Base-by-base conservation (phyloP, 1,140 invertebrate genomes). In the Euura lappo region DNA sequence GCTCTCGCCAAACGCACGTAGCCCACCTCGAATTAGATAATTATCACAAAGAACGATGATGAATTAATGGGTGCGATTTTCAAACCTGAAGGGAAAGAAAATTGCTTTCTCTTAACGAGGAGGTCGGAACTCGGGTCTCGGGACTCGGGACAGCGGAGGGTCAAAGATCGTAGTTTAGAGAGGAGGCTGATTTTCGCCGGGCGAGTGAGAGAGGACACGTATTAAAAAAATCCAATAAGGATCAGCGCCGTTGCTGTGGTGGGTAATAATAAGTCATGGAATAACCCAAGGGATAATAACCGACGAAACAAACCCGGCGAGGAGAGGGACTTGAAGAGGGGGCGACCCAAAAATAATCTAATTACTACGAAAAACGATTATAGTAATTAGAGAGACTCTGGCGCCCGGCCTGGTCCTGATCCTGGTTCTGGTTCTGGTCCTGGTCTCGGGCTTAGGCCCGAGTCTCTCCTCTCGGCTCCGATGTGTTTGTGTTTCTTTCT, bases 341-440 rank as follows among this genome's bases (percentile, higher is more conserved):
- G 74, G 76, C 73, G 78, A 78, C 79, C 80, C 80, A 77, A 80
- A 79, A 81, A 82, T 85, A 84, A 84, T 85, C 84, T 85, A 85
- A 85, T 85, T 85, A 85, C 83, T 83, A 79, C 79, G 80, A 81
- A 83, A 83, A 84, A 81, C 81, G 82, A 84, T 85, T 83, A 85
- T 85, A 85, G 84, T 85, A 82, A 85, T 85, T 85, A 70, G 44
- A 45, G 69, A 68, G 66, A 28, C 66, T 28, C 28, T 68, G 44
- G 13, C 28, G 44, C 28, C 13, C 42, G 69, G 44, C 45, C 44
- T 45, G 43, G 45, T 13, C 45, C 42, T 28, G 28, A 1, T 28
- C 28, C 28, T 28, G 28, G 28, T 28, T 28, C 28, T 28, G 28
- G 28, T 28, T 28, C 28, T 28, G 66, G 10, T 42, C 10, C 28